Conservation (phyloP, 1,140 invertebrate genomes). For the Drosophila quadrilineata region DNA sequence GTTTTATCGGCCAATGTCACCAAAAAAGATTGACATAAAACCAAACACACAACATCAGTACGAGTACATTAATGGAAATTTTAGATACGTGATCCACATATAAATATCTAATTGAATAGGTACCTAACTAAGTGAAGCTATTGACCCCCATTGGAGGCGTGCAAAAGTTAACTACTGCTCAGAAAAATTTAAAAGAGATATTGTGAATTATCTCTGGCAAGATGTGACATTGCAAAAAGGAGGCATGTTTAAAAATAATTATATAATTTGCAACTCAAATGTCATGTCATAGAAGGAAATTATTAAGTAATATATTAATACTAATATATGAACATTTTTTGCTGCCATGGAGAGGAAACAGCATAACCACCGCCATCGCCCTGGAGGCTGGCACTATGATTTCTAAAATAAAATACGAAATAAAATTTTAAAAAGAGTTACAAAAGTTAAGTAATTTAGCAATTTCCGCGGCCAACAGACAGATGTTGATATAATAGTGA, state of each 20-base stretch:
- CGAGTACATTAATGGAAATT: slow-evolving; percentile 2
- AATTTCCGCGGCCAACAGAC: slow-evolving; percentile 60
- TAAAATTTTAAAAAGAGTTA: slow-evolving; percentile 18
- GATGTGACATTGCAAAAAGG: not conserved
- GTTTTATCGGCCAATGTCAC: slow-evolving; percentile 61
- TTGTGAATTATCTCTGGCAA: not conserved
- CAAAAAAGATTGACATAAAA: slow-evolving; percentile 17
- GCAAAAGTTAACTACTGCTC: not conserved
- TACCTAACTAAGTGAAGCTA: slow-evolving; percentile 38
- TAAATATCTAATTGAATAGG: slow-evolving; percentile 29
- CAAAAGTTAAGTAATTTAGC: slow-evolving; percentile 45
- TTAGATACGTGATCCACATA: slow-evolving; percentile 38
- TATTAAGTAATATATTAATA: too few relatives aligned
- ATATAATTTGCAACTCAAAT: not conserved
- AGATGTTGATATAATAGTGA: slow-evolving; percentile 37
- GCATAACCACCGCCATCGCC: too few relatives aligned
- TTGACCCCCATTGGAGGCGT: slow-evolving; percentile 36
- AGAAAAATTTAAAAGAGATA: too few relatives aligned
- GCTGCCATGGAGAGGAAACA: too few relatives aligned
- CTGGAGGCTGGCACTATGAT: too few relatives aligned
- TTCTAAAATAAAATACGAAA: not conserved
- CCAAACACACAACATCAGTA: slow-evolving; percentile 2
- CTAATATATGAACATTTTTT: too few relatives aligned
- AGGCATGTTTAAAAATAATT: not conserved
- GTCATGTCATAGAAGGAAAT: too few relatives aligned